phyloP scores from a whole-genome alignment of 1,140 invertebrate genomes.

The Achroia grisella region DNA sequence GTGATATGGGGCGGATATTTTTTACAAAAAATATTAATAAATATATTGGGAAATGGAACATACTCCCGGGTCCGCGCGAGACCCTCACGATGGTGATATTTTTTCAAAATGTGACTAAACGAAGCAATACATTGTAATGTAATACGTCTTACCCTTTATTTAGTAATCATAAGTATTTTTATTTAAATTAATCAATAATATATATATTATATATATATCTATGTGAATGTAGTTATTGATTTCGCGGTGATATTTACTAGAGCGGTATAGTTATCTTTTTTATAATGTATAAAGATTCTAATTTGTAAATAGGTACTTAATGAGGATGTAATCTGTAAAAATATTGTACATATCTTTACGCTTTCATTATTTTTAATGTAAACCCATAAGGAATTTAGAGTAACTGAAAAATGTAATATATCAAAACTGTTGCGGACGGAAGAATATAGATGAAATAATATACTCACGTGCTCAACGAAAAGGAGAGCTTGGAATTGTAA shows the following conservation, averaged over 20 bases:
- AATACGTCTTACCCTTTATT: constrained; percentile 75
- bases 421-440: constrained; percentile 18
- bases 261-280: constrained; percentile 69
- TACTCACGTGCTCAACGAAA: too few species aligned
- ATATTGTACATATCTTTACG: constrained; percentile 73
- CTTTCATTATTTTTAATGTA: constrained; percentile 68
- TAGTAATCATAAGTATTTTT: constrained; percentile 64
- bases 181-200: constrained; percentile 51
- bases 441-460: too few species aligned
- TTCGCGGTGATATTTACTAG: constrained; percentile 69
- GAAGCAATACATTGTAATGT: constrained; percentile 80
- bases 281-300: constrained; percentile 72
- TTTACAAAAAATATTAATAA: constrained; percentile 57
- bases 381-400: constrained; percentile 46
- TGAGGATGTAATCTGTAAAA: constrained; percentile 66
- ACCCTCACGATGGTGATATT: constrained; percentile 75
- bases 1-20: constrained; percentile 60
- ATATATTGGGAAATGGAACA: constrained; percentile 23
- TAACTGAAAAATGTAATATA: constrained; percentile 48
- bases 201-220: constrained; percentile 50
- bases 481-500: too few species aligned
- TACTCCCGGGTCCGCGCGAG: constrained; percentile 21
- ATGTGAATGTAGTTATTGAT: constrained; percentile 71
- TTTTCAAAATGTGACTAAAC: constrained; percentile 79
- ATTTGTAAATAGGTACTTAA: constrained; percentile 74